Evolutionary conservation across 2,888 invertebrate species (phyloP), one percentile per base, ranked within the genome.

Genomic region (Meganola albula): DNA sequence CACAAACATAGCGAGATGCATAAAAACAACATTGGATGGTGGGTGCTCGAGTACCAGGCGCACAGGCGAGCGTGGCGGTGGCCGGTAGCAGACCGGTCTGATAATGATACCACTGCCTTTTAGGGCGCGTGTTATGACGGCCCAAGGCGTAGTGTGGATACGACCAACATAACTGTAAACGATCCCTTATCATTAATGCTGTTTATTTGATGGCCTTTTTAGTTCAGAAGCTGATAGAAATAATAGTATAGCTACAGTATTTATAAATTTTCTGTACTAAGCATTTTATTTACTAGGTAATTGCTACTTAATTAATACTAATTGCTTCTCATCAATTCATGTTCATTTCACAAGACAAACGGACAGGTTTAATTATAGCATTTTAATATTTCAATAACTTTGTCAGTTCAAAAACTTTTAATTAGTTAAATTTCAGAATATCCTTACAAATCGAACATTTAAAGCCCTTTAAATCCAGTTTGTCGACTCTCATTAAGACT

Each of bases 401-500:
- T n/a, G n/a, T n/a, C n/a, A n/a, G n/a, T n/a, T n/a, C n/a, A n/a
- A n/a, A n/a, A n/a, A n/a, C n/a, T n/a, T n/a, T n/a, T n/a, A n/a
- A n/a, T n/a, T n/a, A n/a, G n/a, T n/a, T 20, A 5, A 20, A 7
- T 2, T 20, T 5, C 7, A 49, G 23, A 58, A 34, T 58, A 53
- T 82, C 83, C 70, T 62, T 27, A 49, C 27, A 38, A 63, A 40
- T 41, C 63, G 40, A 48, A 44, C 53, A 44, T 24, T 13, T 34
- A 41, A 61, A 73, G 72, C 75, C 76, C 76, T 63, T 57, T 53
- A 53, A 62, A 69, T 74, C 84, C 80, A 76, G 84, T 84, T 84
- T 83, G 79, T 83, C 83, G 82, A 83, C 78, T 82, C 82, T 84
- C 83, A 83, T 84, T 85, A 83, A 78, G 79, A 80, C 75, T 84